These are phyloP conservation scores for Phrixothrix hirtus DNA, from an alignment of 2,888 invertebrate species.

Conservation along the genomic window DNA sequence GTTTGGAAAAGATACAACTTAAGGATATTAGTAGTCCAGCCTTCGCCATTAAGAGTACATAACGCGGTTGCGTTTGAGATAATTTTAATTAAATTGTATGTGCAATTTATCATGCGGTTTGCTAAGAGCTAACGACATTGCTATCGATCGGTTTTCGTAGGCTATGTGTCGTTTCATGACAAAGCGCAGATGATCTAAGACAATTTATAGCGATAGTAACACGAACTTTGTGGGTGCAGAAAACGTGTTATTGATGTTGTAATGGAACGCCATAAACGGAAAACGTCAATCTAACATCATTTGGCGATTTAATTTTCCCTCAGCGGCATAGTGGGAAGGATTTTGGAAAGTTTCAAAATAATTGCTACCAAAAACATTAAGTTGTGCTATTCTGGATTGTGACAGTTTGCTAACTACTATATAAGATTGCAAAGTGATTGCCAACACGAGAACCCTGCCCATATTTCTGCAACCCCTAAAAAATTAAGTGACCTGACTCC, in stretches of 20 bases:
- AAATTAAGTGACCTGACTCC: slow-evolving; percentile 27
- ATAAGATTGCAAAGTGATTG: slow-evolving; percentile 42
- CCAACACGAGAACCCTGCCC: slow-evolving; percentile 46
- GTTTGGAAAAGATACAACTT: slow-evolving; percentile 43
- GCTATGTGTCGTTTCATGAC: slow-evolving; percentile 33
- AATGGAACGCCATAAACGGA: slow-evolving; percentile 34
- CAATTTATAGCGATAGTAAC: slow-evolving; percentile 49
- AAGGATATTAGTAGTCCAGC: slow-evolving; percentile 15
- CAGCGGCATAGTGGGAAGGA: slow-evolving; percentile 53
- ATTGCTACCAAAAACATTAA: slow-evolving; percentile 43
- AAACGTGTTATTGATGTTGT: slow-evolving; percentile 32
- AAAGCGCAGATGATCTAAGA: slow-evolving; percentile 38
- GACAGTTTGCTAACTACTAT: too few species aligned
- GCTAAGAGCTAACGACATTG: slow-evolving; percentile 45
- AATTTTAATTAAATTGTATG: not conserved
- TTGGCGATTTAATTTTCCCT: slow-evolving; percentile 47
- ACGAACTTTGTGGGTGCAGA: slow-evolving; percentile 47
- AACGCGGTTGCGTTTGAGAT: not conserved
- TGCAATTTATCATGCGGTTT: slow-evolving; percentile 41
- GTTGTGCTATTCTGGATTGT: slow-evolving; percentile 39
- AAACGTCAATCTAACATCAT: slow-evolving; percentile 26
- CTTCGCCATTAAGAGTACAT: not conserved
- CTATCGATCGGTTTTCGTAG: slow-evolving; percentile 41
- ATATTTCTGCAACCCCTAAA: slow-evolving; percentile 23
- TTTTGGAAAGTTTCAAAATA: slow-evolving; percentile 50